These are phyloP conservation scores for Andinoacara biseriatus DNA, from an alignment of 2,113 vertebrate genomes.

Conservation along the genomic window DNA sequence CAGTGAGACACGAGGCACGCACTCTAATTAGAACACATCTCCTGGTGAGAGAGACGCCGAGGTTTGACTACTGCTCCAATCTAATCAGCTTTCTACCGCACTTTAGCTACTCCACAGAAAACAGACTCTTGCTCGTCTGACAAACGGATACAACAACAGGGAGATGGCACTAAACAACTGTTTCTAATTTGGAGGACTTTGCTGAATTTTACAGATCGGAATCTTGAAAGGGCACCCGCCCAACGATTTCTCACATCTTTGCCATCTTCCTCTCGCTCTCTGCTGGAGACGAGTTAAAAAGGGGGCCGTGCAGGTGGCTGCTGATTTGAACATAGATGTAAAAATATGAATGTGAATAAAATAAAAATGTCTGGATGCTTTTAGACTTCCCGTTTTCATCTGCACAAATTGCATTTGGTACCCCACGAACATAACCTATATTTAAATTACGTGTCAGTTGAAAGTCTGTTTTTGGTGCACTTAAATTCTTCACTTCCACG, in stretches of 20 bases:
- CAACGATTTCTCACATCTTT: constrained; percentile 16
- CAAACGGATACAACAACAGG: constrained; percentile 54
- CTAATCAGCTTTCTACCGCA: constrained; percentile 64
- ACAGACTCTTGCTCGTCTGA: constrained; percentile 50
- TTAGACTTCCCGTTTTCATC: not conserved
- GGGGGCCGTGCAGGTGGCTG: not conserved
- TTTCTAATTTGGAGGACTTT: constrained; percentile 53
- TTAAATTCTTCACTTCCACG: not conserved
- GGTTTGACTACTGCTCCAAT: constrained; percentile 56
- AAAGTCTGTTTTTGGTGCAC: not conserved
- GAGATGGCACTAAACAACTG: constrained; percentile 51
- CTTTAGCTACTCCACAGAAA: constrained; percentile 44
- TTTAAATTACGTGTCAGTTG: not conserved
- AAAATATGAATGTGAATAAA: constrained; percentile 18
- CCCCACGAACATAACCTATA: not conserved
- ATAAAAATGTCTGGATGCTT: not conserved
- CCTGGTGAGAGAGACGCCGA: constrained; percentile 63
- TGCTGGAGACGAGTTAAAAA: constrained; percentile 36
- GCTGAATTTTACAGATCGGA: constrained; percentile 42
- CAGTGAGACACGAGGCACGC: constrained; percentile 54
- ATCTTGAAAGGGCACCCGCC: constrained; percentile 31
- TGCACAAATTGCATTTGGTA: not conserved
- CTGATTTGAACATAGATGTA: constrained; percentile 21
- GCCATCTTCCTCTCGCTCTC: constrained; percentile 26
- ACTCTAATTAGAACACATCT: constrained; percentile 77